Percentiles rank a stretch among this genome's conserved stretches.
phyloP scores from a whole-genome alignment of 2,888 invertebrate species.

The Gastracanthus pulcherrimus region DNA sequence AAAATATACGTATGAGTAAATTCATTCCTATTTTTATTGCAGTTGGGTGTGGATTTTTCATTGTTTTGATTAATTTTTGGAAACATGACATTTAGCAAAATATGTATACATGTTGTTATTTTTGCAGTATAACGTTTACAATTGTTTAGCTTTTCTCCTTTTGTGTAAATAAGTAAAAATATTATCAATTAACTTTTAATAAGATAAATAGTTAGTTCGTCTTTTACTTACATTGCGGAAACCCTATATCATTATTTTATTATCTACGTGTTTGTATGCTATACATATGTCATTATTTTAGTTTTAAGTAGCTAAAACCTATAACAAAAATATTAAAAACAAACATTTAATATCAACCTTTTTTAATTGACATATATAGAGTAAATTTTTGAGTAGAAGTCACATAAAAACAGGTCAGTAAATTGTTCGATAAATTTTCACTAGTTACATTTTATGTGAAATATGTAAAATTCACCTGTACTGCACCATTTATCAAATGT shows the following conservation, averaged over 20 bases:
- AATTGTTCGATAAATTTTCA: neutral
- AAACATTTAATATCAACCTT: neutral
- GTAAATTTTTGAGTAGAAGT: neutral
- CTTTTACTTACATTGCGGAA: too few species aligned
- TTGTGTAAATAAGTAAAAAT: too few species aligned
- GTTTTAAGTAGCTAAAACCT: neutral
- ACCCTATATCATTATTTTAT: too few species aligned
- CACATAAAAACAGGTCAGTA: conserved; percentile 9
- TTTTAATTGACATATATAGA: neutral
- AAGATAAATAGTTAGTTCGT: too few species aligned
- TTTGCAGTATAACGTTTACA: neutral
- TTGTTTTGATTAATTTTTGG: neutral
- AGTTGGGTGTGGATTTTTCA: too few species aligned
- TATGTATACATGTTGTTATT: neutral
- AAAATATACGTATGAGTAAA: neutral
- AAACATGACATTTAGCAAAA: neutral
- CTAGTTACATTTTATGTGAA: neutral
- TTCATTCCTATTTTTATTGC: neutral
- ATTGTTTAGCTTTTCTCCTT: neutral
- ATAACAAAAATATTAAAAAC: neutral
- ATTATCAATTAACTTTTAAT: too few species aligned
- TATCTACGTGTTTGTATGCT: neutral
- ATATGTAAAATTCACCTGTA: neutral
- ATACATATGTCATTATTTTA: neutral
- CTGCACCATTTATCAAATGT: neutral